Evolutionary conservation across 2,113 vertebrate genomes (phyloP), one percentile per base, ranked within the genome.

Genomic region (Tachuris rubrigastra): DNA sequence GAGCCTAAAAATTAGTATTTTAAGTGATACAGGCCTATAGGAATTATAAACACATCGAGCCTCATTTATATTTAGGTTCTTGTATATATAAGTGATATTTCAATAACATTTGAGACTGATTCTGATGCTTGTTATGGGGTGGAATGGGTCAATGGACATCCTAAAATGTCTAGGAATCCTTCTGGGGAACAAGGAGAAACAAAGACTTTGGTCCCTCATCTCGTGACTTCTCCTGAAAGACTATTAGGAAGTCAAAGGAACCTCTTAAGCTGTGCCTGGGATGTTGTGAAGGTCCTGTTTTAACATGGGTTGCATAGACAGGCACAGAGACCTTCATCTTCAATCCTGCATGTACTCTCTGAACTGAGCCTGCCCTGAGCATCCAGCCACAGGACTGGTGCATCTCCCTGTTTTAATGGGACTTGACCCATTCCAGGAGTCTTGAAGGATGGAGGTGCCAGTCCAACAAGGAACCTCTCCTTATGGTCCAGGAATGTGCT

Each of bases 151-250:
- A 72, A 53, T 14, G 30, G 73, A 72, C n/a, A 91, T 47, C 56
- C 52, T 20, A 9, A 8, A 5, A 37, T 67, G 30, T 71, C 68
- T 28, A 47, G 31, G 94, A 96, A 94, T 46, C 89, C 59, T 63
- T 85, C 81, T 76, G 21, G 59, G 65, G 25, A 69, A 8, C 39
- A 52, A 86, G 31, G 22, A 66, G 56, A 89, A 82, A 42, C 60
- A 94, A 92, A 92, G 13, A 21, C 78, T 95, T 95, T 5, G 6
- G 42, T 76, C n/a, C 13, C 12, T 62, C 84, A 69, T 68, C 63
- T 81, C 49, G 69, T 72, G 31, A 37, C 25, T 89, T 83, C 59
- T 90, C 81, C 62, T 59, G 37, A 50, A 89, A 83, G 59, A 55
- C 55, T 71, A 49, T 74, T 94, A 62, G 53, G 72, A 87, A 84